A percentile compares a stretch with the other conserved stretches of the same genome.
phyloP scores from a whole-genome alignment of 1,140 invertebrate genomes.

The Brachionus rubens region DNA sequence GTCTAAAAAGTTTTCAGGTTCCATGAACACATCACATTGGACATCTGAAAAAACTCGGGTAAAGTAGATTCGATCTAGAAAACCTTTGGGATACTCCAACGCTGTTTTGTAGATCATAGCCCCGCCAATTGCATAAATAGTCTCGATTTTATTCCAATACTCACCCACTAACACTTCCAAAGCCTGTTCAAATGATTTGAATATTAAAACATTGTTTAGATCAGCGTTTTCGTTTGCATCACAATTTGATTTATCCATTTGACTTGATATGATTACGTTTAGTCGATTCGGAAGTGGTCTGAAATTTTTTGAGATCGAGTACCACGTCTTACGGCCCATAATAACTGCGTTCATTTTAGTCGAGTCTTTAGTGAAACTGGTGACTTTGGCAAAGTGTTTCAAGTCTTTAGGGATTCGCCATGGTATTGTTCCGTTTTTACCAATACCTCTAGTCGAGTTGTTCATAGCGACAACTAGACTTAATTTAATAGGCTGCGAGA shows the following conservation, averaged over 20 bases:
- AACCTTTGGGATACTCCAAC: constrained; percentile 31
- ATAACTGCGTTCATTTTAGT: constrained; percentile 74
- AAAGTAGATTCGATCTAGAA: constrained; percentile 38
- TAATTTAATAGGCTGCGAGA: background rate
- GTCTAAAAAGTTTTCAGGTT: constrained; percentile 41
- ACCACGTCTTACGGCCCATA: constrained; percentile 88
- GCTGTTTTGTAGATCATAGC: constrained; percentile 17
- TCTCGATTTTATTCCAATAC: background rate
- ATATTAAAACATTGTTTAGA: constrained; percentile 7
- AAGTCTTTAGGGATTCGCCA: constrained; percentile 46
- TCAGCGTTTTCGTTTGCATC: background rate
- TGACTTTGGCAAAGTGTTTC: constrained; percentile 35
- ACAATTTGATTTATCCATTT: background rate
- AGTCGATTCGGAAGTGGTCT: constrained; percentile 73
- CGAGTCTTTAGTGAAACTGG: constrained; percentile 1
- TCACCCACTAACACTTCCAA: background rate
- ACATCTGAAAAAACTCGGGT: constrained; percentile 24
- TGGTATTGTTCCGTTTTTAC: constrained; percentile 10
- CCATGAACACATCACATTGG: constrained; percentile 36
- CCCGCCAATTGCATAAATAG: constrained; percentile 40
- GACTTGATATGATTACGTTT: constrained; percentile 69
- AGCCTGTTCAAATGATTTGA: constrained; percentile 34
- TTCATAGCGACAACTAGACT: constrained; percentile 39
- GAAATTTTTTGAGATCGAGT: constrained; percentile 78
- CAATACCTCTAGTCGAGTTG: constrained; percentile 32